Evolutionary conservation across 2,888 invertebrate species (phyloP).

Genomic region (Cataglyphis altisquamis): DNA sequence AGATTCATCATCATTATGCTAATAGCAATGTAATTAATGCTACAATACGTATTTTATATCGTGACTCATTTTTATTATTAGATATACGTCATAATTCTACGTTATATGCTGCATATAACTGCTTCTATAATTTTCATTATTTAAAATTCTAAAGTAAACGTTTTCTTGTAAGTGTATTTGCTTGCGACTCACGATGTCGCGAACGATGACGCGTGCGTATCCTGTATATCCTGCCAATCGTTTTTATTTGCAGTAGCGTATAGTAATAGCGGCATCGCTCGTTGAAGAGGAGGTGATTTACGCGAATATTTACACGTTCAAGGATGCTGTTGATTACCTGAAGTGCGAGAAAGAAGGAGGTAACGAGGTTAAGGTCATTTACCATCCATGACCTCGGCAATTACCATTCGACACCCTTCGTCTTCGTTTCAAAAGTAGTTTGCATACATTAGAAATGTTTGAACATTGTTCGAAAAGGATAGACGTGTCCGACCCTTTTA

Average conservation of each 20-base stretch:
- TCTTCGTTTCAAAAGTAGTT: constrained; percentile 68
- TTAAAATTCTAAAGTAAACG: neutral
- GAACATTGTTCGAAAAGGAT: constrained; percentile 72
- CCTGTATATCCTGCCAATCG: neutral
- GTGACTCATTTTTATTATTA: constrained; percentile 10
- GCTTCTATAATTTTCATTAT: neutral
- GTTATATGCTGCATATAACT: neutral
- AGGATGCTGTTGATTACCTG: constrained; percentile 63
- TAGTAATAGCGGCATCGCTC: constrained; percentile 29
- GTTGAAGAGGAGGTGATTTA: constrained; percentile 51
- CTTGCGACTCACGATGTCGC: neutral
- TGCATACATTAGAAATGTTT: constrained; percentile 74
- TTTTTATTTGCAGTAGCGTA: constrained; percentile 11
- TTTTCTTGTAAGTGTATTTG: neutral
- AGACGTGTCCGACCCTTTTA: constrained; percentile 35
- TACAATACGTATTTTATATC: neutral
- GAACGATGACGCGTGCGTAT: neutral
- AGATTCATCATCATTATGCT: constrained; percentile 5
- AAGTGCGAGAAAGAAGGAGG: constrained; percentile 67
- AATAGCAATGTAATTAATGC: constrained; percentile 3
- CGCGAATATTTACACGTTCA: constrained; percentile 52
- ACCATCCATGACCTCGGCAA: constrained; percentile 75
- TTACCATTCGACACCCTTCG: constrained; percentile 73
- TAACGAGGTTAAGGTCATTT: constrained; percentile 77
- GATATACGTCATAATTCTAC: neutral